A percentile compares a stretch with the other conserved stretches of the same genome.
These are phyloP conservation scores for Rostratula benghalensis DNA, from an alignment of 2,113 vertebrate species.

Conservation along the genomic window DNA sequence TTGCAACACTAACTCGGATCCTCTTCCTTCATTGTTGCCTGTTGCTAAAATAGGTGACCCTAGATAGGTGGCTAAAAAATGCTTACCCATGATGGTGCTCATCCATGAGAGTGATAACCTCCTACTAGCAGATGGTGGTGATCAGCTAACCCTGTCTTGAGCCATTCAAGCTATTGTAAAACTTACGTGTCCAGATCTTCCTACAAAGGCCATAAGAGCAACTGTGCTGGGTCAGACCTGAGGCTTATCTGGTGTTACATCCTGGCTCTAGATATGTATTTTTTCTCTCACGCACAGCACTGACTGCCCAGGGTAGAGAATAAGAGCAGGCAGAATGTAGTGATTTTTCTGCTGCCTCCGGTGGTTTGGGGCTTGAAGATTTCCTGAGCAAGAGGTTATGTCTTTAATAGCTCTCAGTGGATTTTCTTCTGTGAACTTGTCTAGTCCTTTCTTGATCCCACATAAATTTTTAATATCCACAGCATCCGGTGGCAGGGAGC, in stretches of 20 bases:
- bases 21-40: neutral
- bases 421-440: conserved; percentile 9
- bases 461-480: neutral
- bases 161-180: neutral
- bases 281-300: neutral
- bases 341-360: neutral
- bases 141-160: neutral
- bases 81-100: neutral
- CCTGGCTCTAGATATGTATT: neutral
- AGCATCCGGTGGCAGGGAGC: neutral
- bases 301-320: neutral
- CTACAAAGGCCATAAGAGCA: neutral
- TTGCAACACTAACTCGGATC: neutral
- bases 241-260: neutral
- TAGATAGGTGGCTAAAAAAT: neutral
- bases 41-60: neutral
- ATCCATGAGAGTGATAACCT: neutral
- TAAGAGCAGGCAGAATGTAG: neutral
- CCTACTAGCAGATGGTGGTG: neutral
- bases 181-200: neutral
- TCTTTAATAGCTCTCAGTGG: conserved; percentile 6
- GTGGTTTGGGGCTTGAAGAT: neutral
- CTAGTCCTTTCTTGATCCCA: neutral
- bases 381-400: neutral
- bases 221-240: neutral